Conservation (phyloP, 2,113 vertebrate species). For the Elephantulus edwardii region DNA sequence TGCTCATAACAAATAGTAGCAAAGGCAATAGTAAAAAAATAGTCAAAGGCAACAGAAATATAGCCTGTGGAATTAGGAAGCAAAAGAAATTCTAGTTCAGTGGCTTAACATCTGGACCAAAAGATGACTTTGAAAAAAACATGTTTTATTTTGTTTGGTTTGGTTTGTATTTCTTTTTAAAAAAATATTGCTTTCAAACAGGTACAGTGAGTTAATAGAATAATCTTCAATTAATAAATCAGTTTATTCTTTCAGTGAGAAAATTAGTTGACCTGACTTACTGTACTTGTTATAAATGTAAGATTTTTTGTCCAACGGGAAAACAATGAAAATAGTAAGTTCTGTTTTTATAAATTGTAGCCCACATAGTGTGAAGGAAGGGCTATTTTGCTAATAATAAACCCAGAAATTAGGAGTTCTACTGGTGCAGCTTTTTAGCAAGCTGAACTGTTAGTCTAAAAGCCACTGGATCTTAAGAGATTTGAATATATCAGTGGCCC, state of each 20-base stretch:
- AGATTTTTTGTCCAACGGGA: not conserved
- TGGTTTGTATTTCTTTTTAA: slow-evolving; percentile 1
- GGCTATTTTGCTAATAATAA: not conserved
- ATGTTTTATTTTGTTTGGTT: no score
- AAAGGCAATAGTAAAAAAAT: not conserved
- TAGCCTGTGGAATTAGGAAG: not conserved
- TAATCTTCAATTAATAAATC: not conserved
- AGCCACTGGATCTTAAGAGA: no score
- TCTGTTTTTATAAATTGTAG: slow-evolving; percentile 6
- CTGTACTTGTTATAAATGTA: not conserved
- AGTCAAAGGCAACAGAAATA: not conserved
- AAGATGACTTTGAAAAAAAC: not conserved
- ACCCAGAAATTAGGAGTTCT: no score
- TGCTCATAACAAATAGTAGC: not conserved
- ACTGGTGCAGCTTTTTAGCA: no score
- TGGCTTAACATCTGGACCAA: not conserved
- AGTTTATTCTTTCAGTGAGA: slow-evolving; percentile 16
- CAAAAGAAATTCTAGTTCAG: not conserved
- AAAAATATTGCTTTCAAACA: slow-evolving; percentile 28
- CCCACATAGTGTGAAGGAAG: not conserved
- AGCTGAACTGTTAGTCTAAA: no score
- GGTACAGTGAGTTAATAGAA: not conserved
- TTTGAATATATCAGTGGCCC: no score
- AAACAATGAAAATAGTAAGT: not conserved
- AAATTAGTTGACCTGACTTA: not conserved